Conservation (phyloP, 2,888 invertebrate species). For the Alcis repandata region DNA sequence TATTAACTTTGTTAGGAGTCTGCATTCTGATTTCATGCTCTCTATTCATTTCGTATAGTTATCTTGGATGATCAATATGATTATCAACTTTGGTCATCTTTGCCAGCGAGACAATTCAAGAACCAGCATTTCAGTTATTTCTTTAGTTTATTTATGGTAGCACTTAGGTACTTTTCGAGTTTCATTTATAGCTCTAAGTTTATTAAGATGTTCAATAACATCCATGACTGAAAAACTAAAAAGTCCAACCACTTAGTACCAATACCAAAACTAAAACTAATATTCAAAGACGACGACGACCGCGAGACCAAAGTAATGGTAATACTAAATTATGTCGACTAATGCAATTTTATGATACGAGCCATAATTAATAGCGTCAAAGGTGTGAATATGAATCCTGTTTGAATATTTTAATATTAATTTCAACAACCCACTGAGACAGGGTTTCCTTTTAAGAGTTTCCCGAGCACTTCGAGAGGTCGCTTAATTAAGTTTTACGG, state of each 20-base stretch:
- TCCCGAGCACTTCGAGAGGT: slow-evolving; percentile 4
- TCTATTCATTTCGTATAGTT: too few relatives aligned
- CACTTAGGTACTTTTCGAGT: too few relatives aligned
- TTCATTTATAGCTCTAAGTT: too few relatives aligned
- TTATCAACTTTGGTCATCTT: too few relatives aligned
- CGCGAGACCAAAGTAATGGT: background rate
- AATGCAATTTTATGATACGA: slow-evolving; percentile 23
- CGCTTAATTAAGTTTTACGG: background rate
- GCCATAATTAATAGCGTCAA: slow-evolving; percentile 25
- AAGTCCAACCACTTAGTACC: background rate
- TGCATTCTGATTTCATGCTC: background rate
- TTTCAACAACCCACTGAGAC: slow-evolving; percentile 10
- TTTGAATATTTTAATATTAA: slow-evolving; percentile 33
- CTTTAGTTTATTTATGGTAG: too few relatives aligned
- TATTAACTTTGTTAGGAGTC: background rate
- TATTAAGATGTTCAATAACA: too few relatives aligned
- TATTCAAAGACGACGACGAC: too few relatives aligned
- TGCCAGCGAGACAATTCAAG: too few relatives aligned
- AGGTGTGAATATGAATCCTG: slow-evolving; percentile 30
- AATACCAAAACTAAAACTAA: background rate
- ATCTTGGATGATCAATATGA: too few relatives aligned
- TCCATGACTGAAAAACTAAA: background rate
- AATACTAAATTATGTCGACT: slow-evolving; percentile 21
- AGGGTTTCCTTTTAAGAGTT: slow-evolving; percentile 13
- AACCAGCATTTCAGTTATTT: too few relatives aligned